A percentile compares a stretch with the other conserved stretches of the same genome.
phyloP scores from a whole-genome alignment of 2,888 invertebrate species.

The Arctia plantaginis region DNA sequence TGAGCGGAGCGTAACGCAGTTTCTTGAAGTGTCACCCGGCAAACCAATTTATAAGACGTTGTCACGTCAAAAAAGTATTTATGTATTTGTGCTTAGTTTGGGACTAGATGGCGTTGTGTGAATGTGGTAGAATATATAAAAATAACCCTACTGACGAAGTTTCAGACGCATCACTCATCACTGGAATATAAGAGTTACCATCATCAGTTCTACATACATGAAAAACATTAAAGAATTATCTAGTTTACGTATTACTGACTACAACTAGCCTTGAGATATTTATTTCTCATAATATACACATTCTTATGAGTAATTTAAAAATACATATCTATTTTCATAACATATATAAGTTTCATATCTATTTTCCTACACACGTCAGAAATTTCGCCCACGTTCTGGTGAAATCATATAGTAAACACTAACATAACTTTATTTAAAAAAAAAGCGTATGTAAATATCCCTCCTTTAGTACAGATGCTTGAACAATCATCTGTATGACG shows the following conservation, averaged over 20 bases:
- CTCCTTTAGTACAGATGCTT: conserved; percentile 27
- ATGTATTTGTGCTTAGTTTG: too few species aligned
- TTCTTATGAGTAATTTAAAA: conserved; percentile 11
- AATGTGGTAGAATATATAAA: too few species aligned
- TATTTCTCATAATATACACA: background rate
- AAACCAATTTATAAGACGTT: too few species aligned
- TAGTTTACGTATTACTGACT: conserved; percentile 2
- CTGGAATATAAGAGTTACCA: background rate
- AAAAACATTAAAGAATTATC: background rate
- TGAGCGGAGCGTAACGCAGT: too few species aligned
- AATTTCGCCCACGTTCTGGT: conserved; percentile 11
- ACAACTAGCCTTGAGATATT: conserved; percentile 9
- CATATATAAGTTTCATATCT: background rate
- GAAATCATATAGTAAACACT: conserved; percentile 15
- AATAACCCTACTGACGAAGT: background rate
- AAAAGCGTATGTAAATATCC: conserved; percentile 21
- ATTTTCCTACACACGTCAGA: conserved; percentile 12
- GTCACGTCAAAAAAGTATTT: too few species aligned
- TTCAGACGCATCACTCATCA: background rate
- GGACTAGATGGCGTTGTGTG: too few species aligned
- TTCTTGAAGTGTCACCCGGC: too few species aligned
- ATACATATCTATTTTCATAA: conserved; percentile 8
- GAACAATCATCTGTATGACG: conserved; percentile 36
- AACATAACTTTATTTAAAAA: conserved; percentile 33
- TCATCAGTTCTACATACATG: background rate